Evolutionary conservation across 2,113 vertebrate genomes (phyloP).

Genomic region (Rhineura floridana): DNA sequence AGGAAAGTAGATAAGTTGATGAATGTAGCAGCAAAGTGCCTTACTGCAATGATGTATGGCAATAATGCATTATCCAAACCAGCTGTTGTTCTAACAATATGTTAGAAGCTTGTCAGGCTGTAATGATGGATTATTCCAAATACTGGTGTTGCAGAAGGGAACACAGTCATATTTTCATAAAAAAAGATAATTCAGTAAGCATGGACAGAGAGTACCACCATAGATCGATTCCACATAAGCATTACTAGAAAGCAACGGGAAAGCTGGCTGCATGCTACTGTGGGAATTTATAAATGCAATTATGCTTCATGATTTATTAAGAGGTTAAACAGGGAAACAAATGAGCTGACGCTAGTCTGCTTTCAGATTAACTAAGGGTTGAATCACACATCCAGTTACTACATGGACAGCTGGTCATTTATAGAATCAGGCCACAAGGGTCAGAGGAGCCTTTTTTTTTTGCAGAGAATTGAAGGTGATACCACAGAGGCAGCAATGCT

Average conservation of each 20-base stretch:
- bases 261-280: conserved; percentile 25
- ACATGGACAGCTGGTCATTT: background rate
- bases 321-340: conserved; percentile 24
- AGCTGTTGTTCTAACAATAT: conserved; percentile 39
- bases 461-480: background rate
- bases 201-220: rapidly evolving
- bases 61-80: conserved; percentile 49
- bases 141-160: background rate
- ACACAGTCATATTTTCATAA: conserved; percentile 27
- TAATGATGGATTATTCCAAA: conserved; percentile 43
- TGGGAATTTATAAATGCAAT: conserved; percentile 48
- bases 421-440: background rate
- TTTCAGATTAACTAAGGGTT: conserved; percentile 30
- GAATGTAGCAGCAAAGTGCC: conserved; percentile 34
- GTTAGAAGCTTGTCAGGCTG: conserved; percentile 37
- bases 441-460: too few species aligned
- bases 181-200: background rate
- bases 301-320: conserved; percentile 55
- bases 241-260: background rate
- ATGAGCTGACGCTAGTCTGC: background rate
- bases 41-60: conserved; percentile 44
- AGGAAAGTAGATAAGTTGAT: conserved; percentile 16
- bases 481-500: background rate
- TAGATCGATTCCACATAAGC: conserved; percentile 23
- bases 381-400: background rate